A percentile compares a stretch with the other conserved stretches of the same genome.
phyloP scores from a whole-genome alignment of 2,888 invertebrate species.

The Lasioglossum lativentre region DNA sequence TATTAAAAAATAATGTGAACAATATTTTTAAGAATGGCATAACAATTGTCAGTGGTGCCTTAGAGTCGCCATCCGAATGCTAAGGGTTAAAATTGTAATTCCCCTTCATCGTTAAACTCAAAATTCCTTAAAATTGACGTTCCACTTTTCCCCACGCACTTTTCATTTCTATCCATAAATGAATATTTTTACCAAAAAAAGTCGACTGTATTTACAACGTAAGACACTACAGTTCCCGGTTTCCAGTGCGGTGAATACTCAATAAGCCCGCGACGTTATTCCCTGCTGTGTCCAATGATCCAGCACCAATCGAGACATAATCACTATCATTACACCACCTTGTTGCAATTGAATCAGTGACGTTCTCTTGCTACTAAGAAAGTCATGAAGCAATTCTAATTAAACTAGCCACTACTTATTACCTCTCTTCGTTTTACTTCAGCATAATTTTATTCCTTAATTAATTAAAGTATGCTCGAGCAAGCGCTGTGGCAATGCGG shows the following conservation, averaged over 20 bases:
- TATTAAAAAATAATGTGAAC: too few relatives aligned
- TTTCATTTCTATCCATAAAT: too few relatives aligned
- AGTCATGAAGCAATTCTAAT: slow-evolving; percentile 37
- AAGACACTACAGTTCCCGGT: not conserved
- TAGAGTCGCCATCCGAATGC: too few relatives aligned
- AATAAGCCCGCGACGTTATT: not conserved
- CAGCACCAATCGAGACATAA: slow-evolving; percentile 28
- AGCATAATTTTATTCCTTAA: slow-evolving; percentile 56
- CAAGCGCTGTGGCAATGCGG: slow-evolving; percentile 10
- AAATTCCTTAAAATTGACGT: too few relatives aligned
- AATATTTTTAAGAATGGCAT: too few relatives aligned
- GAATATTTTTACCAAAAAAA: too few relatives aligned
- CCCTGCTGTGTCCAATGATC: slow-evolving; percentile 28
- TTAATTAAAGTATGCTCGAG: slow-evolving; percentile 52
- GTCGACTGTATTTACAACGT: not conserved
- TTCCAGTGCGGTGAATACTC: not conserved
- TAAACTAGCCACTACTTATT: slow-evolving; percentile 39
- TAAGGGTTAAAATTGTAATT: too few relatives aligned
- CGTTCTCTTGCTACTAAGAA: slow-evolving; percentile 28
- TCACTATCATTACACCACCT: slow-evolving; percentile 38
- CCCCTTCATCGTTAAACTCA: too few relatives aligned
- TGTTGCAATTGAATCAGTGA: slow-evolving; percentile 22
- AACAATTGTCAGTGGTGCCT: too few relatives aligned
- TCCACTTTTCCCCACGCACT: too few relatives aligned
- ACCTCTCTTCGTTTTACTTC: slow-evolving; percentile 20